phyloP scores from a whole-genome alignment of 2,888 invertebrate species.

The Drosophila putrida region DNA sequence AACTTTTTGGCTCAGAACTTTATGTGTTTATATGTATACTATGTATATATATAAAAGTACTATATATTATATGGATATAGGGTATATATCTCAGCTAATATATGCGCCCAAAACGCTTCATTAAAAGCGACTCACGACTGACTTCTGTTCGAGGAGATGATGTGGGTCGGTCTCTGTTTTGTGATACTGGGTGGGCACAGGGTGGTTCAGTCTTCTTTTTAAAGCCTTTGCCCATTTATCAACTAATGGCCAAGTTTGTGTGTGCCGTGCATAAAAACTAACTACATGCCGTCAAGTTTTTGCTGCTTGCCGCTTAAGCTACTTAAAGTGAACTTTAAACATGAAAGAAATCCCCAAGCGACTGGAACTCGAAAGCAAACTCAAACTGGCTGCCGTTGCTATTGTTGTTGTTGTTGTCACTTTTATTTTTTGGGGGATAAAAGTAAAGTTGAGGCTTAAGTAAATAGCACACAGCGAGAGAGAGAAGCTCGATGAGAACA shows the following conservation, averaged over 20 bases:
- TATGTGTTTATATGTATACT: slow-evolving; percentile 9
- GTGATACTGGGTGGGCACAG: background rate
- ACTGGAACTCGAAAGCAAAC: slow-evolving; percentile 10
- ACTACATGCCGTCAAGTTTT: slow-evolving; percentile 61
- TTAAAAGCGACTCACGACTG: slow-evolving; percentile 65
- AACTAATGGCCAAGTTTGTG: slow-evolving; percentile 78
- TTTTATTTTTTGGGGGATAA: slow-evolving; percentile 15
- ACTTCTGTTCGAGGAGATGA: background rate
- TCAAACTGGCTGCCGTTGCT: background rate
- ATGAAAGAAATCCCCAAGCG: slow-evolving; percentile 75
- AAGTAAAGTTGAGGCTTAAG: slow-evolving; percentile 51
- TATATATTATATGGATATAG: slow-evolving; percentile 1
- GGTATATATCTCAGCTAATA: slow-evolving; percentile 43
- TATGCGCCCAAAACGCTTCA: slow-evolving; percentile 69
- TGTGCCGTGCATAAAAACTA: slow-evolving; percentile 78
- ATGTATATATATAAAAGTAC: background rate
- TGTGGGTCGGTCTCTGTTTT: background rate
- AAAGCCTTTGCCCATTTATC: slow-evolving; percentile 78
- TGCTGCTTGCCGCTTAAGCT: slow-evolving; percentile 62
- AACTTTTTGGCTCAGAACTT: slow-evolving; percentile 50
- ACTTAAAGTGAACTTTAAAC: slow-evolving; percentile 80
- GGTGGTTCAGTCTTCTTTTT: slow-evolving; percentile 40
- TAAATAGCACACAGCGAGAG: slow-evolving; percentile 25
- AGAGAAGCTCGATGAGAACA: slow-evolving; percentile 1
- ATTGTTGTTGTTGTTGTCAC: slow-evolving; percentile 4